Base-by-base conservation (phyloP, 2,113 vertebrate species). In the Xenotilapia flavipinnis region DNA sequence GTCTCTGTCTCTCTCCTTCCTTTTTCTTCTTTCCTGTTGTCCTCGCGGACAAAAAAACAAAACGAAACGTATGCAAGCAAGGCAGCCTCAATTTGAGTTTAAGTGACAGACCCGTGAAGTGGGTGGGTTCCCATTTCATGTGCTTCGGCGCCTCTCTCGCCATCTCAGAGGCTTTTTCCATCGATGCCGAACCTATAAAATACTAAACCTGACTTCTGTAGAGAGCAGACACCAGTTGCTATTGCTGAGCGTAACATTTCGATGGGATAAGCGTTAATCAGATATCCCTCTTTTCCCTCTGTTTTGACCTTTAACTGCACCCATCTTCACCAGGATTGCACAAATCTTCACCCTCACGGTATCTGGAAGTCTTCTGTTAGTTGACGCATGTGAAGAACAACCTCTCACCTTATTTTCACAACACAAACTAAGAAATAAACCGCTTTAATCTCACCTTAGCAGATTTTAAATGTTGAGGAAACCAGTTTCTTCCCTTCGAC, bases 41-140 rank as follows among this genome's bases (percentile, higher is more conserved):
- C 91, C 75, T 73, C 65, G 28, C 4, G 36, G 60, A 94, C 75
- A 33, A 36, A 80, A 42, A 87, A 68, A 68, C 33, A 38, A 87
- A 60, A 79, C 1, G 83, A 92, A 93, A 93, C 91, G 8, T 87
- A 94, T 33, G 47, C 90, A 95, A 95, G 91, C 91, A 87, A 86
- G 40, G 88, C 90, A 91, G 94, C 95, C 95, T 96, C 95, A 84
- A 7, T 38, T 77, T 90, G 94, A 96, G 94, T 89, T 87, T 33
- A 96, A 89, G 92, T 54, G n/a, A 86, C 38, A 55, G 47, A 93
- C 94, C 95, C 90, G 55, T 95, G 95, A 85, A 87, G 88, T 60
- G 89, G 81, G 81, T 60, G 90, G 93, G 93, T 87, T 94, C 91
- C 92, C 81, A 11, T 90, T 92, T 90, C 93, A 91, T 1, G 94